Conservation (phyloP, 2,113 vertebrate genomes). For the Lathamus discolor region DNA sequence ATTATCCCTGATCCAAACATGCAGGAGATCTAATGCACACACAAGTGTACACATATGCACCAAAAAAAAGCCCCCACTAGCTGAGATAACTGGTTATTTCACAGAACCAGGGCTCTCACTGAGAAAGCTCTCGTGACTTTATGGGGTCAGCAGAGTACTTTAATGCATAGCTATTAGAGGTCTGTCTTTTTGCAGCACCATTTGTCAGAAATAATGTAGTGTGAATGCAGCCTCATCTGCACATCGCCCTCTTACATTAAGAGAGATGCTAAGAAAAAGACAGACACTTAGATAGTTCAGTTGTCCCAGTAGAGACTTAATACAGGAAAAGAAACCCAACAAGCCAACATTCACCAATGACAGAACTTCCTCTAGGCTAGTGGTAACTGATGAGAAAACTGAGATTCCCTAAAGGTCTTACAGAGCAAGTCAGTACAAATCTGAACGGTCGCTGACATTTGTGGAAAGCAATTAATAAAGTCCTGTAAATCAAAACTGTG, state of each 20-base stretch:
- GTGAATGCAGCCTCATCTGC: background rate
- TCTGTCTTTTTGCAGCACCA: background rate
- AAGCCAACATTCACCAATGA: background rate
- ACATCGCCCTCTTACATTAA: background rate
- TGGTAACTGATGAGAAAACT: background rate
- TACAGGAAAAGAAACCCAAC: background rate
- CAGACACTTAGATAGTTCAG: background rate
- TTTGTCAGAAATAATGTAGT: slow-evolving; percentile 37
- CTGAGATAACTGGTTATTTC: background rate
- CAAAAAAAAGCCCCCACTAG: background rate
- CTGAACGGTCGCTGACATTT: background rate
- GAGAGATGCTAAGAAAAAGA: background rate
- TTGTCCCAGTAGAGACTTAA: background rate
- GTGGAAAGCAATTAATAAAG: slow-evolving; percentile 12
- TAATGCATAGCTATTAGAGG: background rate
- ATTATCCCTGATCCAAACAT: background rate
- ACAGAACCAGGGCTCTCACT: background rate
- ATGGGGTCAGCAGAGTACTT: background rate
- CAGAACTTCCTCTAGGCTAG: background rate
- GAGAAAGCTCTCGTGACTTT: background rate
- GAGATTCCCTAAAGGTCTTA: background rate
- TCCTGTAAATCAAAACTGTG: background rate
- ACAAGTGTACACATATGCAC: background rate
- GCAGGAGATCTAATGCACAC: background rate
- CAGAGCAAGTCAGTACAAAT: background rate